Evolutionary conservation across 2,113 vertebrate species (phyloP), one percentile per base, ranked within the genome.

Genomic region (Azemiops feae): DNA sequence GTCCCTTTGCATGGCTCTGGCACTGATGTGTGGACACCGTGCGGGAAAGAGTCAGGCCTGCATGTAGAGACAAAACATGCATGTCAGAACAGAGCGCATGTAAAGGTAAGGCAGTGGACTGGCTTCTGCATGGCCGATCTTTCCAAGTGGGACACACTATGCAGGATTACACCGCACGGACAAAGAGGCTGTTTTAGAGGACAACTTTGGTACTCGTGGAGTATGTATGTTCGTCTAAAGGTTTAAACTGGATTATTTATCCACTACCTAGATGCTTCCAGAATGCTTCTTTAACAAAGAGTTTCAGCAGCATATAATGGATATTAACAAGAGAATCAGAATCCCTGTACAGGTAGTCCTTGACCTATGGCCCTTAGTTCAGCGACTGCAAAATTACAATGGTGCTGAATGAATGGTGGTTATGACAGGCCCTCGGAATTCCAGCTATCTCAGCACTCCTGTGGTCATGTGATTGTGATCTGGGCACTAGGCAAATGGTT

Each of bases 1-100:
- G 97, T 94, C 96, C 94, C 97, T 97, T 97, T 1, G 97, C 97
- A 89, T 97, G 94, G 94, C 97, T 97, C 95, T 97, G 98, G 89
- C 96, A 97, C 92, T 98, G 98, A 30, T 98, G 98, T n/a, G 57
- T 53, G 25, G 98, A 97, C 27, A 97, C 93, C 57, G 97, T 97
- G 3, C 98, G 98, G 92, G 98, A 97, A 55, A 99, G 97, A 93
- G 97, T 97, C 97, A 97, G 97, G 93, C 98, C 98, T 98, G 96
- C 94, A 91, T 95, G 97, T 96, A 94, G 96, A 98, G 93, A 95
- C 97, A 96, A 96, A 96, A 98, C 93, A 96, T 18, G 27, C 0
- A 1, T 45, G 89, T 93, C 58, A 93, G 50, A 45, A 88, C 39
- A 92, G 97, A 53, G 96, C 55, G 93, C 95, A 94, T 95, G 86